Evolutionary conservation across 2,888 invertebrate species (phyloP).

Genomic region (Plutella xylostella): DNA sequence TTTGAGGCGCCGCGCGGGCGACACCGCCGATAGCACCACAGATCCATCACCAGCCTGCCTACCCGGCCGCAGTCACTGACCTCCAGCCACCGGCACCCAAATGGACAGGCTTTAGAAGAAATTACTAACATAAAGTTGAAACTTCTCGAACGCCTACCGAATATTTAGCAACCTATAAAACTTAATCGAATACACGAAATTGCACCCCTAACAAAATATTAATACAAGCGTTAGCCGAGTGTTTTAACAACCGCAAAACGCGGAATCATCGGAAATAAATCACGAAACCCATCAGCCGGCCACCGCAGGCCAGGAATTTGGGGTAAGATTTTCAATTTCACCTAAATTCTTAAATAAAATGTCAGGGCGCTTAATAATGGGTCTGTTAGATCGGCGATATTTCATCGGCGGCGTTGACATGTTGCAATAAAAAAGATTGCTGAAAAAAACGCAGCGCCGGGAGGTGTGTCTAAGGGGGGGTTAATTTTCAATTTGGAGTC

Average conservation of each 20-base stretch:
- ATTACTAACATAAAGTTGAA: neutral
- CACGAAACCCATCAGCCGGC: constrained; percentile 43
- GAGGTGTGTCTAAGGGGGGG: constrained; percentile 56
- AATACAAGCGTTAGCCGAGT: too few relatives aligned
- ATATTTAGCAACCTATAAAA: constrained; percentile 25
- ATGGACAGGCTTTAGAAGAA: constrained; percentile 2
- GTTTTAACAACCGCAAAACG: constrained; percentile 19
- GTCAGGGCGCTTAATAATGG: constrained; percentile 60
- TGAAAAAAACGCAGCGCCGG: constrained; percentile 43
- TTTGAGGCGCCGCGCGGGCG: constrained; percentile 65
- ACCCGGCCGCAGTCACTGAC: constrained; percentile 62
- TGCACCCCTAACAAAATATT: constrained; percentile 12
- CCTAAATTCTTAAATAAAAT: constrained; percentile 56
- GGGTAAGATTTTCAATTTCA: constrained; percentile 52
- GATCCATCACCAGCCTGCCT: constrained; percentile 64
- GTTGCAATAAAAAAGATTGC: constrained; percentile 35
- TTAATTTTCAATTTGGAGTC: constrained; percentile 64
- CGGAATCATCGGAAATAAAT: constrained; percentile 43
- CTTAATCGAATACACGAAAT: constrained; percentile 28
- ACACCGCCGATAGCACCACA: constrained; percentile 60
- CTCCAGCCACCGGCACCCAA: constrained; percentile 21
- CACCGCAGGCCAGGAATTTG: constrained; percentile 52
- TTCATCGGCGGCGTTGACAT: constrained; percentile 63
- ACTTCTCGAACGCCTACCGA: neutral
- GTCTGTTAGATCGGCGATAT: constrained; percentile 57